These are phyloP conservation scores for Phrynosoma platyrhinos DNA, from an alignment of 2,113 vertebrate genomes.

Conservation along the genomic window DNA sequence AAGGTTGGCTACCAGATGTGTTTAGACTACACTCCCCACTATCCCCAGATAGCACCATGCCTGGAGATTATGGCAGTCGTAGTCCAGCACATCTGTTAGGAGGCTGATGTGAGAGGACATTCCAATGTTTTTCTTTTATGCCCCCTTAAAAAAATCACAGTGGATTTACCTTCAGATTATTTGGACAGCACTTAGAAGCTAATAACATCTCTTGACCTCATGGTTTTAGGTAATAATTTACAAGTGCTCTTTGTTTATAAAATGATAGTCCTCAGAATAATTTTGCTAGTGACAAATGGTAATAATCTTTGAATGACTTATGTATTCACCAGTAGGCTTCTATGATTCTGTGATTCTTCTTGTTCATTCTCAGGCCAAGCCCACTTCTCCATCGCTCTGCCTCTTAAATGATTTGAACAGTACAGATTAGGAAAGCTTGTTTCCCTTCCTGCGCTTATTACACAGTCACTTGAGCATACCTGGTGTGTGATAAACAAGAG, in stretches of 20 bases:
- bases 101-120: no score
- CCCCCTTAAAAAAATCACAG: background rate
- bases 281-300: background rate
- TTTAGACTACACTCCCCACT: background rate
- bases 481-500: background rate
- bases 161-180: background rate
- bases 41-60: background rate
- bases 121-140: background rate
- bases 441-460: background rate
- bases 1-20: background rate
- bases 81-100: background rate
- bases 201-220: slow-evolving; percentile 32
- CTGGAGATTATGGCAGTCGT: background rate
- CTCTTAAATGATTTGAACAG: background rate
- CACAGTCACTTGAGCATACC: background rate
- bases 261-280: background rate
- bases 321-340: background rate
- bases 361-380: background rate
- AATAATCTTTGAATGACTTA: background rate
- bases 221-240: slow-evolving; percentile 18
- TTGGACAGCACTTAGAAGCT: background rate
- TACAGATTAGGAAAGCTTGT: background rate
- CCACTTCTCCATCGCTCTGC: background rate
- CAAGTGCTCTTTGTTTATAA: slow-evolving; percentile 28
- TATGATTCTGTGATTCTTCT: background rate